Base-by-base conservation (phyloP, 2,113 vertebrate species). In the Sialia sialis region DNA sequence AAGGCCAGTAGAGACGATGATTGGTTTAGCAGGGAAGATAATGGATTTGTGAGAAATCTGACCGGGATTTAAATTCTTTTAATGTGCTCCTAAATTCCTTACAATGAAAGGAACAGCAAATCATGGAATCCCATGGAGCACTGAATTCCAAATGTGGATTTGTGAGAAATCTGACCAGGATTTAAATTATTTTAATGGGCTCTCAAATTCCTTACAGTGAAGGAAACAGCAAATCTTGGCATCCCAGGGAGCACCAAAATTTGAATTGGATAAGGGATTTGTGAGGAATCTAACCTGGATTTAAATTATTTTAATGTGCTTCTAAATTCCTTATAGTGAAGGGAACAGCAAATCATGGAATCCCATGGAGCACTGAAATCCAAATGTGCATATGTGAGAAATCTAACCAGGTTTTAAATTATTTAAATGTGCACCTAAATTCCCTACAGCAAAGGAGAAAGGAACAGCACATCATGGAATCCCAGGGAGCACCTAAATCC, bases 51-150 rank as follows among this genome's bases (percentile, higher is more conserved):
- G 34, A 52, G 48, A 30, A 70, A 52, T 13, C 36, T 22, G 13
- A 30, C 3, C 27, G 13, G 14, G 15, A 30, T 30, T 69, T 38
- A 9, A 13, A 69, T 69, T 1, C 11, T 21, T 68, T 68, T 29
- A 36, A 67, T 10, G 6, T 30, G 13, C 38, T 3, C 16, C 8
- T 18, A 16, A 54, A 41, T 52, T 32, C 27, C 19, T 52, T 30
- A 2, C 0, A 2, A 29, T 2, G 5, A 39, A 52, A 6, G 16
- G 2, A 41, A 18, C 2, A 52, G 16, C 16, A 49, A 3, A 36
- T 27, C 25, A 20, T 20, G n/a, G 64, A 7, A 48, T 27, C n/a
- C 17, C 13, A 41, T 51, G 16, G 29, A 72, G 6, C 4, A 4
- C 13, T 9, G 5, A 54, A 70, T 52, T 70, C 2, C 0, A 0